phyloP scores from a whole-genome alignment of 2,888 invertebrate genomes.

The Orchesella flavescens region DNA sequence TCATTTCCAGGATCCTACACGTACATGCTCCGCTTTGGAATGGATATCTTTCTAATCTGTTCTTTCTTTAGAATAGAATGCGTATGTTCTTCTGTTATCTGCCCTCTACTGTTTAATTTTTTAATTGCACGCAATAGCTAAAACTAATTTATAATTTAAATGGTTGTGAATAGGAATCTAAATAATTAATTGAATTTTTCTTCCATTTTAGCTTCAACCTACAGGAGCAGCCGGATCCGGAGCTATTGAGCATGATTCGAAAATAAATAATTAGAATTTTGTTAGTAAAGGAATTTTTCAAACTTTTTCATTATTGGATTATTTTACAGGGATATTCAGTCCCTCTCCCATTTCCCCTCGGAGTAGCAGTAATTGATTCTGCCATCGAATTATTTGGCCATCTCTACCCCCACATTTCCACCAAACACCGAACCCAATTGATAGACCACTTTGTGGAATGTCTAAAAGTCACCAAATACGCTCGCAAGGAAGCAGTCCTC shows the following conservation, averaged over 20 bases:
- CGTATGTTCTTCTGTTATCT: too few relatives aligned
- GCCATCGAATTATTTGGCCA: conserved; percentile 94
- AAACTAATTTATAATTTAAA: too few relatives aligned
- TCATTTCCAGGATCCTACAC: conserved; percentile 82
- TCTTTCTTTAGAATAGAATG: too few relatives aligned
- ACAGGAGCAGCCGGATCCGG: conserved; percentile 96
- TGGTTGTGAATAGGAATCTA: conserved; percentile 95
- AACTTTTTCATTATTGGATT: too few relatives aligned
- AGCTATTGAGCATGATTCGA: conserved; percentile 95
- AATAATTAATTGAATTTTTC: conserved; percentile 74
- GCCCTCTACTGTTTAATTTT: too few relatives aligned
- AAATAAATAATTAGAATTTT: too few relatives aligned
- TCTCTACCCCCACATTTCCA: conserved; percentile 95
- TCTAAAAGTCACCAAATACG: conserved; percentile 83
- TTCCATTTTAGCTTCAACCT: conserved; percentile 85
- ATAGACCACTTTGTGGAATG: conserved; percentile 88
- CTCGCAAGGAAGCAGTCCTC: conserved; percentile 94
- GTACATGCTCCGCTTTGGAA: conserved; percentile 87
- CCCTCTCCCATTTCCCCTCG: conserved; percentile 90
- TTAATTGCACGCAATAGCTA: too few relatives aligned
- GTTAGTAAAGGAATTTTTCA: too few relatives aligned
- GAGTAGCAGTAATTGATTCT: conserved; percentile 96
- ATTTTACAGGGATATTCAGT: conserved; percentile 77
- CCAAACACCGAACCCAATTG: conserved; percentile 98
- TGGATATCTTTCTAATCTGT: too few relatives aligned